Evolutionary conservation across 2,888 invertebrate genomes (phyloP).

Genomic region (Acleris holmiana): DNA sequence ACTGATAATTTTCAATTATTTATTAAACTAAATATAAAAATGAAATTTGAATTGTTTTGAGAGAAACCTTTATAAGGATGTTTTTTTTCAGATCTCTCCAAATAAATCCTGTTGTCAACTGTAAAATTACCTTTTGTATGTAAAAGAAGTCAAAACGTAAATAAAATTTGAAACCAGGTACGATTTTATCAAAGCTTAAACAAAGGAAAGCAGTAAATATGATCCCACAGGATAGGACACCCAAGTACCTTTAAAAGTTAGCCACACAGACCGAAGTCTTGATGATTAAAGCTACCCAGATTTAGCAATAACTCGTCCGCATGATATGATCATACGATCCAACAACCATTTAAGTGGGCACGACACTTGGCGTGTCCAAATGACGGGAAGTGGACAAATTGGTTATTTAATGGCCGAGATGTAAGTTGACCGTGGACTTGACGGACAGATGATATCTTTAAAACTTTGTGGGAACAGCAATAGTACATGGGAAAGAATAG

Average conservation of each 20-base stretch:
- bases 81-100: no score
- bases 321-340: neutral
- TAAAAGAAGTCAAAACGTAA: no score
- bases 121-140: no score
- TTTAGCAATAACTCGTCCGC: neutral
- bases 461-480: neutral
- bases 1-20: no score
- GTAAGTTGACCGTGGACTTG: neutral
- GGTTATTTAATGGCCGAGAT: slow-evolving; percentile 1
- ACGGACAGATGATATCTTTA: neutral
- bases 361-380: slow-evolving; percentile 2
- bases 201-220: no score
- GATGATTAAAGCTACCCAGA: neutral
- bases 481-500: neutral
- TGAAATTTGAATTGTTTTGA: no score
- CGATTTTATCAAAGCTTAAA: no score
- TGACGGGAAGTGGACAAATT: slow-evolving; percentile 1
- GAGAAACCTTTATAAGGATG: no score
- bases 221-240: neutral
- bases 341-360: neutral
- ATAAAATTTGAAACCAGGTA: no score
- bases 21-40: no score
- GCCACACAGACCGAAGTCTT: neutral
- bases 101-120: no score
- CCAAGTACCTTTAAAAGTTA: neutral